Conservation (phyloP, 35 echinoderm and acorn worm genomes). For the Apostichopus californicus region DNA sequence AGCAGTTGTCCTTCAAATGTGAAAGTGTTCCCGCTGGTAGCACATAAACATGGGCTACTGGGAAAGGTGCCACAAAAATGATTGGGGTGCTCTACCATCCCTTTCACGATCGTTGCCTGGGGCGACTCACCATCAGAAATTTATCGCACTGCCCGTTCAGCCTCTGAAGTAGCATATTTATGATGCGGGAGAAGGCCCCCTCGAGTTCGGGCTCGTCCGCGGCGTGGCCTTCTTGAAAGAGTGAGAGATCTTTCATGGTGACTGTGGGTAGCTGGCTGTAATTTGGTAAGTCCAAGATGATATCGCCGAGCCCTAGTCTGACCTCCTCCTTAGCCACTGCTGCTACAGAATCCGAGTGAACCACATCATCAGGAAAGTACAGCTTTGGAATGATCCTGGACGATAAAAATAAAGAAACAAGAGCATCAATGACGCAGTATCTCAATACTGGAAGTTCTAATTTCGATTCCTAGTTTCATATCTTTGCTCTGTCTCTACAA, state of each 20-base stretch:
- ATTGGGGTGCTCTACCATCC: too few relatives aligned
- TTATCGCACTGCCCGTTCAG: slow-evolving; percentile 79
- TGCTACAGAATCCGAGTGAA: slow-evolving; percentile 73
- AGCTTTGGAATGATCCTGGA: slow-evolving; percentile 82
- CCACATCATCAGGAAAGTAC: slow-evolving; percentile 76
- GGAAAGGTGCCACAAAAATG: too few relatives aligned
- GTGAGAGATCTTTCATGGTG: slow-evolving; percentile 82
- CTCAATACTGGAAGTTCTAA: too few relatives aligned
- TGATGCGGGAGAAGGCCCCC: slow-evolving; percentile 79
- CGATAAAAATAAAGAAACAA: too few relatives aligned
- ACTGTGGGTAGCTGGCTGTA: slow-evolving; percentile 82
- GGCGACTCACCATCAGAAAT: slow-evolving; percentile 67
- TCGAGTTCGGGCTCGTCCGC: slow-evolving; percentile 55
- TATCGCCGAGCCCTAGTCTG: slow-evolving; percentile 62
- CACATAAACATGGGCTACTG: too few relatives aligned
- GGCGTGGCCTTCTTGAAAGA: slow-evolving; percentile 58
- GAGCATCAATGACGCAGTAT: too few relatives aligned
- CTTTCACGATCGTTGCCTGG: too few relatives aligned
- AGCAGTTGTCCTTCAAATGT: too few relatives aligned
- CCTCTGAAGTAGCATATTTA: slow-evolving; percentile 64
- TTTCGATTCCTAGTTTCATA: too few relatives aligned
- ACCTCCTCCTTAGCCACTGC: slow-evolving; percentile 75
- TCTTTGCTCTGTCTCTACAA: too few relatives aligned
- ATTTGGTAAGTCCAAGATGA: slow-evolving; percentile 66
- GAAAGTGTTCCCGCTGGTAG: too few relatives aligned